Evolutionary conservation across 2,797 vertebrate genomes (phyloP), one percentile per base, ranked within the genome.

Genomic region (Anabacerthia variegaticeps): DNA sequence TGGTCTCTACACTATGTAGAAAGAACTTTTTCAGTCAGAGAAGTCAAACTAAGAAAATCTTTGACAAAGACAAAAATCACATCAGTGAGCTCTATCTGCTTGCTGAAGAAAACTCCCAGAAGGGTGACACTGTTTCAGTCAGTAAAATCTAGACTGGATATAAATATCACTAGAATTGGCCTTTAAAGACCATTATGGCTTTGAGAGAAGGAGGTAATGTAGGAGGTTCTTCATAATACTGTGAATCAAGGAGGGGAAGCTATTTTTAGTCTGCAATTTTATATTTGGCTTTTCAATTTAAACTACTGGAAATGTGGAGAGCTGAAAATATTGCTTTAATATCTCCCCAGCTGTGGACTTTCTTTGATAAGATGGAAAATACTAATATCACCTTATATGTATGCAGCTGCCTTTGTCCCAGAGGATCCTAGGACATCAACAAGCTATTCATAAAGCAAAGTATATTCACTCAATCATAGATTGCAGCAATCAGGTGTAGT

Each of bases 241-340:
- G 0, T 55, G 80, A 79, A 78, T 49, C 1, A 2, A 69, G 32
- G 28, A 1, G 32, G 15, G 32, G 17, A 90, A 71, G 39, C 90
- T 97, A 96, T 94, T 96, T 95, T 93, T 92, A 94, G 88, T 52
- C 62, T 34, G 63, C 51, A 73, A 49, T 92, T 94, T 94, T 76
- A 27, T 88, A 86, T 92, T 86, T 79, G 79, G 39, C 2, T 79
- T 96, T 93, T 93, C 92, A 94, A 84, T 95, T 95, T 90, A 76
- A 93, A 87, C 74, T 66, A 59, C 43, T 55, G 48, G 71, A 80
- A 95, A 89, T 46, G 59, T 59, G 71, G 74, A 95, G 59, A 82
- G 73, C 48, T 90, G 92, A 66, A 97, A 97, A 97, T 95, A 96
- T 73, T 93, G 71, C 79, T 95, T 96, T 95, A 96, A 96, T 96